Percentiles rank a stretch among this genome's conserved stretches.
Evolutionary conservation across 2,113 vertebrate genomes (phyloP).

Genomic region (Dromiciops gliroides): DNA sequence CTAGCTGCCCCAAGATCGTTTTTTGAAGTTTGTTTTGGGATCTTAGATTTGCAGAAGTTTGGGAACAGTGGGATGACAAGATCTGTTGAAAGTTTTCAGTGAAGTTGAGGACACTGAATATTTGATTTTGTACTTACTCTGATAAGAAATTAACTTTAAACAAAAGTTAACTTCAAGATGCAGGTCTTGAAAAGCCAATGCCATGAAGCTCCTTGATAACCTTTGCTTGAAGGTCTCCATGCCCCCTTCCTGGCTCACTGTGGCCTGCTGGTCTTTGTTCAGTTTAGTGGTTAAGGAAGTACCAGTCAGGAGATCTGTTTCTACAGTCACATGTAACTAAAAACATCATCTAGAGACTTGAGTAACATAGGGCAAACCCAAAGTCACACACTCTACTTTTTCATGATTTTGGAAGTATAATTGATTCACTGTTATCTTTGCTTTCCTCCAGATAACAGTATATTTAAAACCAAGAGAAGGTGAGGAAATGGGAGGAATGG

Average conservation of each 20-base stretch:
- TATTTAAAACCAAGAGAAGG: not conserved
- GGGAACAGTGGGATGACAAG: not conserved
- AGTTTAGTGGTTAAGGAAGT: not conserved
- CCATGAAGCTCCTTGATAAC: not conserved
- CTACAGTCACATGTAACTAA: not conserved
- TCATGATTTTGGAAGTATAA: not conserved
- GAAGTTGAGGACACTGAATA: not conserved
- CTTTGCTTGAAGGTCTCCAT: not conserved
- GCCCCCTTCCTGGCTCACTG: not conserved
- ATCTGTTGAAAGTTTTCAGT: not conserved
- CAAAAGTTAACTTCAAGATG: not conserved
- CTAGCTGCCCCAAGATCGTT: no score
- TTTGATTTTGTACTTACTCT: not conserved
- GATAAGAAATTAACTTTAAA: no score
- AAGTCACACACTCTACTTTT: not conserved
- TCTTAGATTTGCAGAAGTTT: not conserved
- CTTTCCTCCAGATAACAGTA: not conserved
- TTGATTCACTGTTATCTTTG: not conserved
- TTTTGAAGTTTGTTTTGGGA: not conserved
- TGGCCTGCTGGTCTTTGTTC: not conserved
- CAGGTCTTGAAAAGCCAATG: not conserved
- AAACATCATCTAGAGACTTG: not conserved
- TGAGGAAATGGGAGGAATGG: not conserved
- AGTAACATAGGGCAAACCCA: not conserved
- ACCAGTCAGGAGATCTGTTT: not conserved